Evolutionary conservation across 1,140 invertebrate species (phyloP), one percentile per base, ranked within the genome.

Genomic region (Scaptomyza montana): DNA sequence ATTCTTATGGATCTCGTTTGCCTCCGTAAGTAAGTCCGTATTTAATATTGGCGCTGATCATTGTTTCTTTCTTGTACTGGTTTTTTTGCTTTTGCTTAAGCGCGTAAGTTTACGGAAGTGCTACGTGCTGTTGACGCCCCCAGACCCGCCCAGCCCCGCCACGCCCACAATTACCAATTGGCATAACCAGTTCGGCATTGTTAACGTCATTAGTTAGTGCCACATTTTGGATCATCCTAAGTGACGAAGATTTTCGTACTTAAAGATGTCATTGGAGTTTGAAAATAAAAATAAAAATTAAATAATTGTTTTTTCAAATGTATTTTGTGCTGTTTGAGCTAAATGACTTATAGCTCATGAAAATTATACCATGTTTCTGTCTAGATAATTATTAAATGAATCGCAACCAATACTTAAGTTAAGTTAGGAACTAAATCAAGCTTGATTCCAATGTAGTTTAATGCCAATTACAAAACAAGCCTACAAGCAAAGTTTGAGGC

Each of bases 21-120:
- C 49, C 55, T 33, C 56, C 49, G 21, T 36, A 46, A 13, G 28
- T 39, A 53, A 28, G 13, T 45, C 21, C 47, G 60, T 47, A 47
- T 79, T 79, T 70, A 79, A 56, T 75, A 63, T 69, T 79, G 68
- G 66, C 53, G 47, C 55, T 9, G 63, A 81, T 81, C 74, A 85
- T 86, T 86, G 81, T 80, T 61, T 71, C 59, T 60, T 19, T 60
- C 36, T 36, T 56, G 81, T 79, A 79, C 80, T 84, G 80, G 76
- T 63, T 61, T 68, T 9, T 49, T 25, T 57, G 6, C 33, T 50
- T 33, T 33, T 39, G 9, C 30, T 5, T 36, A 36, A 43, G 39
- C 39, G 78, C 80, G 75, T 84, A 79, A 67, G 64, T 85, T 86
- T 85, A 77, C 81, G 81, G 81, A 85, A 85, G 81, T 85, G 81